phyloP scores from a whole-genome alignment of 1,140 invertebrate species.

The Habropoda laboriosa region DNA sequence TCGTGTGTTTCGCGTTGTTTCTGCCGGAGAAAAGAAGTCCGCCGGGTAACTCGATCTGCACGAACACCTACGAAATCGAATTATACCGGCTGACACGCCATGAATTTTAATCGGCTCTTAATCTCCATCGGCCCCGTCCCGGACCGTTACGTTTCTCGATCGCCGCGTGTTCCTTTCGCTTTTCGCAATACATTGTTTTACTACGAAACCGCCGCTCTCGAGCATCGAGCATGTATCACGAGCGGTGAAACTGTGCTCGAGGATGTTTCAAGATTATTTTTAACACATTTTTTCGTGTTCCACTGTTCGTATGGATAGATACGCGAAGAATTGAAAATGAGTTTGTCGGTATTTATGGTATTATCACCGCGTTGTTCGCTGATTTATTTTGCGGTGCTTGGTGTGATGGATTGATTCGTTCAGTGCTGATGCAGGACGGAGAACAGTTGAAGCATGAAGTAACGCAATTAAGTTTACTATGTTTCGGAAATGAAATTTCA shows the following conservation, averaged over 20 bases:
- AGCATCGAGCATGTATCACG: background rate
- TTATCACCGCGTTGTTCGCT: no score
- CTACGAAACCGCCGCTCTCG: background rate
- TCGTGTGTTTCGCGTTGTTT: slow-evolving; percentile 1
- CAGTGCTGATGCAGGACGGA: no score
- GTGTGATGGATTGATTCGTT: no score
- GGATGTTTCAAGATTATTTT: background rate
- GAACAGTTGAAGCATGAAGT: no score
- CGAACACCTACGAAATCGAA: slow-evolving; percentile 61
- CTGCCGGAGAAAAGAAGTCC: slow-evolving; percentile 24
- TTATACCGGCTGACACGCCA: slow-evolving; percentile 54
- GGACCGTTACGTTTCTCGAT: slow-evolving; percentile 39
- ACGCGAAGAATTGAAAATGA: background rate
- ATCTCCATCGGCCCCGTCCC: slow-evolving; percentile 26
- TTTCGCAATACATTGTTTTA: slow-evolving; percentile 48
- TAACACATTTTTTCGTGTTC: no score
- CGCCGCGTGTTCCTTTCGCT: slow-evolving; percentile 37
- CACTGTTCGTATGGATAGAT: no score
- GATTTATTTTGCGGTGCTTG: no score
- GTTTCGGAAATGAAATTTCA: no score
- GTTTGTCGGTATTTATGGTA: no score
- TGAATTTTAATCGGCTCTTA: slow-evolving; percentile 59
- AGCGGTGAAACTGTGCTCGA: background rate
- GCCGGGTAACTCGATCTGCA: slow-evolving; percentile 55
- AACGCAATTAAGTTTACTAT: no score